Evolutionary conservation across 2,888 invertebrate species (phyloP), one percentile per base, ranked within the genome.

Genomic region (Aethes cnicana): DNA sequence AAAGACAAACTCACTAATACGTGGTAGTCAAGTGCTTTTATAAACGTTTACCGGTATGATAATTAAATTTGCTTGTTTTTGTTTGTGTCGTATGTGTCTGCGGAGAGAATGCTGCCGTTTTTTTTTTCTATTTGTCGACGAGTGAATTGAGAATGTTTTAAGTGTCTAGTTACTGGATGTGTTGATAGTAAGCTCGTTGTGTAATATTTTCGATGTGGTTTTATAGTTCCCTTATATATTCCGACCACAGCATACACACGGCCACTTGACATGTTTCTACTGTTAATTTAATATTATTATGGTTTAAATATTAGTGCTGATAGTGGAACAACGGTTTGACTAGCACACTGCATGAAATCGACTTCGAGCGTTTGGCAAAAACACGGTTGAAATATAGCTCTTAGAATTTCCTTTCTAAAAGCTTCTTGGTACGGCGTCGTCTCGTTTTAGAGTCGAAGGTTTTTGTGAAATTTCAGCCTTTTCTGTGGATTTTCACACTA

Each of bases 1-100:
- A 59, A 63, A 61, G 67, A 57, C 54, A 54, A 63, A 55, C 52
- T 64, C 75, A 79, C 74, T 37, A 72, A 76, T 74, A 74, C 76
- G 81, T 86, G 85, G 85, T 84, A 86, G 69, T 80, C 75, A 82
- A 87, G 87, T 86, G 87, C 88, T 88, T 88, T 84, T 83, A 81
- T 79, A 76, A 77, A 78, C 74, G 76, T 81, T 80, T 70, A 72
- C 74, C 33, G 28, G 47, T 71, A 69, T 68, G 84, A 88, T 87
- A 86, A 79, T 87, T 88, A 84, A 89, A 89, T 89, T 89, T 89
- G 88, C 88, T 89, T 88, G 87, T 79, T 80, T 67, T 80, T 63
- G 58, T 54, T 57, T 57, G 53, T 56, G 53, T 50, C 74, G 68
- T 73, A 62, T 65, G 66, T 60, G 65, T 69, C 66, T 72, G 66